Conservation (phyloP, 2,888 invertebrate species). For the Troides helena region DNA sequence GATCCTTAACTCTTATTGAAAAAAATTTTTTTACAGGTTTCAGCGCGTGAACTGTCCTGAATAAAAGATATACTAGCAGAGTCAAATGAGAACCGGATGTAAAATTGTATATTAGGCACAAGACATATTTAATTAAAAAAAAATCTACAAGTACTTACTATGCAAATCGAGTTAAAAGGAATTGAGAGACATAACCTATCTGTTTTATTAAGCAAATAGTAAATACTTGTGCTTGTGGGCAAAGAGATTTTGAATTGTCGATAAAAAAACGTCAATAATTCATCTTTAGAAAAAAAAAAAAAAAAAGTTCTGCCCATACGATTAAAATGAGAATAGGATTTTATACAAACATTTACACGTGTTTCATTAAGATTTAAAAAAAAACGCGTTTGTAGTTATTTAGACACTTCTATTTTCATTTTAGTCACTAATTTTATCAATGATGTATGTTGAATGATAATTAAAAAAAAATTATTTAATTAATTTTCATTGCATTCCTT, state of each 20-base stretch:
- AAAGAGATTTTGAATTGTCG: conserved; percentile 4
- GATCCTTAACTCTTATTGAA: no score
- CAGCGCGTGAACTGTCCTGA: conserved; percentile 47
- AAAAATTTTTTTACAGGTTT: conserved; percentile 39
- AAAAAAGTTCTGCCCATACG: conserved; percentile 37
- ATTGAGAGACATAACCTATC: conserved; percentile 21
- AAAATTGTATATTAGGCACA: background rate
- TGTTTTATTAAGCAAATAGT: conserved; percentile 6
- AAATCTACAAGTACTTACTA: background rate
- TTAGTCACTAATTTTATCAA: conserved; percentile 54
- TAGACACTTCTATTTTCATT: conserved; percentile 74
- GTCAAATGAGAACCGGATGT: no score
- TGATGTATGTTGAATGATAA: conserved; percentile 25
- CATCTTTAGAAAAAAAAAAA: background rate
- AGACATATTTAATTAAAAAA: background rate
- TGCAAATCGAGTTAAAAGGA: conserved; percentile 8
- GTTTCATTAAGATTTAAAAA: conserved; percentile 11
- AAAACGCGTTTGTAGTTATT: conserved; percentile 31
- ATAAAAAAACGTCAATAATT: background rate
- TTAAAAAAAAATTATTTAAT: conserved; percentile 7
- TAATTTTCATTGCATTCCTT: background rate
- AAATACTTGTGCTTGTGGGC: conserved; percentile 6
- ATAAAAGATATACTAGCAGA: no score
- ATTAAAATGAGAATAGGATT: conserved; percentile 78
- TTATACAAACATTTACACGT: conserved; percentile 34